Evolutionary conservation across 2,888 invertebrate species (phyloP).

Genomic region (Psylliodes chrysocephalus): DNA sequence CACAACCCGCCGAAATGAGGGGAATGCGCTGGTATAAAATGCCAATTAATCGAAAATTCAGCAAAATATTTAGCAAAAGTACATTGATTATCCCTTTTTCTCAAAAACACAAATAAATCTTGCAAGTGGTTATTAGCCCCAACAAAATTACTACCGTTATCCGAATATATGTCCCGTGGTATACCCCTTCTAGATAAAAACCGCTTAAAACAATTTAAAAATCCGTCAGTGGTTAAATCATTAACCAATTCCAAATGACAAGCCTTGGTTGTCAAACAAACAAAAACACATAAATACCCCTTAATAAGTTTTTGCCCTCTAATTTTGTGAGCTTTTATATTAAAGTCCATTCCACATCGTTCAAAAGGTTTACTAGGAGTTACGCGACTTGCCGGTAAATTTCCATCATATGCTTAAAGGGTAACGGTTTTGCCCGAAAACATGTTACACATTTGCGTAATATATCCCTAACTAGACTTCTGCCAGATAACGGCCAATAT

Average conservation of each 20-base stretch:
- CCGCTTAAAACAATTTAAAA: slow-evolving; percentile 16
- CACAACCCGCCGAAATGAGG: too few relatives aligned
- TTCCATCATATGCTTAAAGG: slow-evolving; percentile 4
- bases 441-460: slow-evolving; percentile 18
- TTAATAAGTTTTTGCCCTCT: slow-evolving; percentile 9
- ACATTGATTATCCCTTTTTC: neutral
- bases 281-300: slow-evolving; percentile 4
- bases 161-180: neutral
- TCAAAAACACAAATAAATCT: neutral
- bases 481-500: slow-evolving; percentile 26
- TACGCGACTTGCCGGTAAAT: neutral
- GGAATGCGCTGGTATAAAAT: too few relatives aligned
- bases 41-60: neutral
- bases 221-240: slow-evolving; percentile 5
- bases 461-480: slow-evolving; percentile 15
- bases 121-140: neutral
- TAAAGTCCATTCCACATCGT: neutral
- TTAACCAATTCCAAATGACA: slow-evolving; percentile 4
- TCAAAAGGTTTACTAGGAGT: neutral
- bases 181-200: neutral
- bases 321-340: slow-evolving; percentile 2
- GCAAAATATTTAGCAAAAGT: too few relatives aligned
- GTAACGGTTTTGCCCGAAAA: too few relatives aligned
- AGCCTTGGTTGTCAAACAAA: slow-evolving; percentile 4
- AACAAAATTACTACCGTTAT: neutral